A percentile compares a stretch with the other conserved stretches of the same genome.
Conservation (phyloP, 2,888 invertebrate species). For the Lissonota sp. region DNA sequence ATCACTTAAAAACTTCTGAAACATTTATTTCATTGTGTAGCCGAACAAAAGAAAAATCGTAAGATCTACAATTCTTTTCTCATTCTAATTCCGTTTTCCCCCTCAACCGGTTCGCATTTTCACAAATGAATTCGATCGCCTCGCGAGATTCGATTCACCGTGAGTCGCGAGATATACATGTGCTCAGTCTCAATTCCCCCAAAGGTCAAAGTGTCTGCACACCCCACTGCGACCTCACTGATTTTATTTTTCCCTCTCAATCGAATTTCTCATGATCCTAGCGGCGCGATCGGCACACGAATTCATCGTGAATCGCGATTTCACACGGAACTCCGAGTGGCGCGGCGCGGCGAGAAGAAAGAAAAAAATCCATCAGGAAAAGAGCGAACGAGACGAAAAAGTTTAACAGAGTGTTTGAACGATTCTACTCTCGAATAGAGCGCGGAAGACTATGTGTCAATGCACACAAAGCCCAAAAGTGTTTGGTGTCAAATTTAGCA, state of each 20-base stretch:
- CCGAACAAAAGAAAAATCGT: no score
- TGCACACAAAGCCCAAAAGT: neutral
- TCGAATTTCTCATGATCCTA: conserved; percentile 50
- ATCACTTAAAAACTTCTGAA: no score
- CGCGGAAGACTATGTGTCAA: neutral
- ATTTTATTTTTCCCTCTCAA: conserved; percentile 9
- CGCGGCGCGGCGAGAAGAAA: neutral
- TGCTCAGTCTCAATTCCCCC: conserved; percentile 30
- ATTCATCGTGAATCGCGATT: conserved; percentile 33
- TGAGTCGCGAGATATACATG: neutral
- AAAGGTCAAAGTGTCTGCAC: conserved; percentile 40
- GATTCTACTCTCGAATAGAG: conserved; percentile 15
- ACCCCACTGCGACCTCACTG: neutral
- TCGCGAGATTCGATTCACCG: conserved; percentile 20
- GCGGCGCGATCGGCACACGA: conserved; percentile 31
- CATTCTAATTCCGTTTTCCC: no score
- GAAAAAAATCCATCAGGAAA: neutral
- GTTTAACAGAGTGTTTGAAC: neutral
- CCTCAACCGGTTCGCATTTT: no score
- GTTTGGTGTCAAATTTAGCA: conserved; percentile 17
- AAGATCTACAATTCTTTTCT: no score
- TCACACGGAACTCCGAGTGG: conserved; percentile 15
- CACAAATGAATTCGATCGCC: conserved; percentile 10
- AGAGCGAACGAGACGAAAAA: neutral
- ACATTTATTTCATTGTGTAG: no score